Evolutionary conservation across 2,113 vertebrate species (phyloP), one percentile per base, ranked within the genome.

Genomic region (Ariopsis seemanni): DNA sequence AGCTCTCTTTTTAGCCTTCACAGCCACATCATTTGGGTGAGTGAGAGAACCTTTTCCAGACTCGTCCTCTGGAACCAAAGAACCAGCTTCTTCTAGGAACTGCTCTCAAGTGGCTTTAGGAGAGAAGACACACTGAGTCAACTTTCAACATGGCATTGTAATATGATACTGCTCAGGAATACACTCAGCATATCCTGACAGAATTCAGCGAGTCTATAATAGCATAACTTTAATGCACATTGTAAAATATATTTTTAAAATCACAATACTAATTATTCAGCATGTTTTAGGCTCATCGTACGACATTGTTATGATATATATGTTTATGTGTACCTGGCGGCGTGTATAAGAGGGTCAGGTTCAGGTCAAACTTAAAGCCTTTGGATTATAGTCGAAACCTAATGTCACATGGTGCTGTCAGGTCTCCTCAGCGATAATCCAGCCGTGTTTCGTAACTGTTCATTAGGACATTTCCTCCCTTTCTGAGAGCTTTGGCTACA

Each of bases 21-120:
- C 86, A 78, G 91, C 92, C 92, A 90, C 94, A 93, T 94, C 90
- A 90, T 92, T 93, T 92, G 91, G 93, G 92, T 92, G 87, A 94
- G 72, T 71, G 91, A 93, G 92, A 94, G 93, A 94, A 93, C 92
- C 92, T 65, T 87, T 92, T 92, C 91, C 92, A 92, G 92, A 89
- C 90, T 83, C 86, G 88, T 90, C 84, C 83, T 89, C 90, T 81
- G 85, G 85, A 92, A 91, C 89, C 91, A 90, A 83, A 83, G 90
- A 90, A 74, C 90, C 87, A 87, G 88, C 90, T 87, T 90, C 80
- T 87, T 34, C 63, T 85, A 65, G 75, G 22, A 87, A 86, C 77
- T 87, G 62, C 20, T 86, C 52, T 14, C 60, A 83, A 77, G 74
- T 83, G 81, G 82, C 52, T 84, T 78, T 69, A 79, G 62, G n/a